Base-by-base conservation (phyloP, 1,140 invertebrate species). In the Diploscapter pachys region DNA sequence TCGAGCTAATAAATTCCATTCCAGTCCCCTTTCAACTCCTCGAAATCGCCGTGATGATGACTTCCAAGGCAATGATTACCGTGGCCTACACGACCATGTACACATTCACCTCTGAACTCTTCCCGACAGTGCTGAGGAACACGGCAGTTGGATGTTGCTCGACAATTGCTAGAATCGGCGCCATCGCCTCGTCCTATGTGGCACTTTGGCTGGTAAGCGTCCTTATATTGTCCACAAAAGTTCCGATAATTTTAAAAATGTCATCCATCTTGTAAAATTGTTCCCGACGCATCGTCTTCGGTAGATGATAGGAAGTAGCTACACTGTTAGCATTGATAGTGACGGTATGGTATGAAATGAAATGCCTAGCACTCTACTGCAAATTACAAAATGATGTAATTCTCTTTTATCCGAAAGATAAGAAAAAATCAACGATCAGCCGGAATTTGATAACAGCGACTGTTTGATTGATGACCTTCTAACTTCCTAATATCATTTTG, bases 151-250 rank as follows among this genome's bases (percentile, higher is more conserved):
- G 87, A 11, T 76, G 85, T n/a, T 88, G 88, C 76, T 87, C 87
- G 4, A 88, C 88, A 84, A 83, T 87, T 52, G 87, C 87, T 8
- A 81, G 89, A 65, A 74, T 89, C 52, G 89, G 89, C 53, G 86
- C 87, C 5, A 87, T 88, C 69, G 63, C 86, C 9, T 88, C 88
- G 2, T 88, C 88, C 3, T 81, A 83, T 65, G 84, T 88, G 11
- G 74, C 82, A 64, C 81, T 86, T 74, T 86, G 82, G 81, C 66
- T 85, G 73, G 83, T 81, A 57, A 64, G 70, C 63, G 6, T 4
- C 5, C 50, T 63, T 61, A 52, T 13, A 5, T 55, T n/a, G 31
- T 31, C 13, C 13, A 62, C 63, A 64, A 64, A 5, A 8, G 2
- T 71, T n/a, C 4, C 53, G 9, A 48, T 31, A 31, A 31, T 31